Evolutionary conservation across 2,113 vertebrate species (phyloP).

Genomic region (Ammospiza nelsoni): DNA sequence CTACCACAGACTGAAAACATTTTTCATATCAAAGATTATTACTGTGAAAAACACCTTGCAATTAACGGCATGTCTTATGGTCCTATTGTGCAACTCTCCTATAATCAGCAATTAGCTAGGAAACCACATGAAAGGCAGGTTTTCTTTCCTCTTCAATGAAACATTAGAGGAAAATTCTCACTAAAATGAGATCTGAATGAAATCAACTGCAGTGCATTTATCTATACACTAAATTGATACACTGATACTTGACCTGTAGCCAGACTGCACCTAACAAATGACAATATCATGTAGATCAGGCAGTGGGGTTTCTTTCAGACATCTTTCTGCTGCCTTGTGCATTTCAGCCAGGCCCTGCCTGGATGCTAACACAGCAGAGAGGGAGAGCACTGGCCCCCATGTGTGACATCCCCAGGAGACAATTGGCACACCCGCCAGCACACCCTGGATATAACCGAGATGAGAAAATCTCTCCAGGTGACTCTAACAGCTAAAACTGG

Average conservation of each 20-base stretch:
- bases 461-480: background rate
- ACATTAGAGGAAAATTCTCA: background rate
- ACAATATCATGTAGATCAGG: background rate
- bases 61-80: background rate
- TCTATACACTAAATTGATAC: background rate
- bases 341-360: background rate
- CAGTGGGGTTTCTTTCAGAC: background rate
- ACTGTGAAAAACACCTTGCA: background rate
- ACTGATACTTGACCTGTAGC: background rate
- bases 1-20: background rate
- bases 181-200: background rate
- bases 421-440: background rate
- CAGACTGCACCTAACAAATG: background rate
- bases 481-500: background rate
- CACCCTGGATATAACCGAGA: background rate
- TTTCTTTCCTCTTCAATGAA: background rate
- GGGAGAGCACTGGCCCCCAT: rapidly evolving
- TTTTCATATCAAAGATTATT: background rate
- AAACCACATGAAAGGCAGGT: background rate
- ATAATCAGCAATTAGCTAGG: slow-evolving; percentile 16
- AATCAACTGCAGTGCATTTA: background rate
- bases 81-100: background rate
- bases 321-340: background rate
- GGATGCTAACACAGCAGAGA: background rate
- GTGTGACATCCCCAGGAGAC: background rate